Conservation (phyloP, 1,140 invertebrate genomes). For the Holcopasites calliopsidis region DNA sequence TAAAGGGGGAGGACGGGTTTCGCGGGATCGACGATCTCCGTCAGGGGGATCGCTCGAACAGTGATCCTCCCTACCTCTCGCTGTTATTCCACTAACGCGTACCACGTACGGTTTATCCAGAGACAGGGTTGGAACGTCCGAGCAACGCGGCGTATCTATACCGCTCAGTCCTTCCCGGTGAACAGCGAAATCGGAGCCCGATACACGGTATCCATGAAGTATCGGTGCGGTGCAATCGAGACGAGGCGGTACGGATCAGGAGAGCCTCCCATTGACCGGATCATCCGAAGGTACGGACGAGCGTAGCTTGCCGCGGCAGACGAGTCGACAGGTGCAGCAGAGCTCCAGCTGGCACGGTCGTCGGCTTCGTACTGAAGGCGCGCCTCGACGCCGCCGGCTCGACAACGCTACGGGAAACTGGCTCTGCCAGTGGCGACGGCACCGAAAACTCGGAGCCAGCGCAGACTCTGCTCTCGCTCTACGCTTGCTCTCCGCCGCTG, state of each 20-base stretch:
- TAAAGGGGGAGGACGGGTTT: slow-evolving; percentile 7
- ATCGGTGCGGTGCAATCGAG: not conserved
- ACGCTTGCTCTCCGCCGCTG: slow-evolving; percentile 59
- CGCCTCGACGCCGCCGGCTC: slow-evolving; percentile 53
- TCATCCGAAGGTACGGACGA: slow-evolving; percentile 11
- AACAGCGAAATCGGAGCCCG: slow-evolving; percentile 34
- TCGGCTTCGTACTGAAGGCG: slow-evolving; percentile 76
- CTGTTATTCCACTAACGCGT: slow-evolving; percentile 7
- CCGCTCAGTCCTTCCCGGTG: slow-evolving; percentile 1
- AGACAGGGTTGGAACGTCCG: not conserved
- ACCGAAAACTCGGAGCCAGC: slow-evolving; percentile 44
- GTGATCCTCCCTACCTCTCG: not conserved
- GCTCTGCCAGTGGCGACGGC: slow-evolving; percentile 47
- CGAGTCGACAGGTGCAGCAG: slow-evolving; percentile 64
- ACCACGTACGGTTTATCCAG: not conserved
- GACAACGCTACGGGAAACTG: slow-evolving; percentile 58
- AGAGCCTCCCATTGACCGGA: not conserved
- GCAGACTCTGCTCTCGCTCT: slow-evolving; percentile 50
- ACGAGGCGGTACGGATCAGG: not conserved
- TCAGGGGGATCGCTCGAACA: not conserved
- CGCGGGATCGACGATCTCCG: slow-evolving; percentile 8
- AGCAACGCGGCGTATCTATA: not conserved
- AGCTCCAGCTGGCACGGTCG: slow-evolving; percentile 71
- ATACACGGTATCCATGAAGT: slow-evolving; percentile 27
- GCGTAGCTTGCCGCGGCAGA: slow-evolving; percentile 28